Percentiles rank a stretch among this genome's conserved stretches.
These are phyloP conservation scores for Nudaria mundana DNA, from an alignment of 2,888 invertebrate species.

Conservation along the genomic window DNA sequence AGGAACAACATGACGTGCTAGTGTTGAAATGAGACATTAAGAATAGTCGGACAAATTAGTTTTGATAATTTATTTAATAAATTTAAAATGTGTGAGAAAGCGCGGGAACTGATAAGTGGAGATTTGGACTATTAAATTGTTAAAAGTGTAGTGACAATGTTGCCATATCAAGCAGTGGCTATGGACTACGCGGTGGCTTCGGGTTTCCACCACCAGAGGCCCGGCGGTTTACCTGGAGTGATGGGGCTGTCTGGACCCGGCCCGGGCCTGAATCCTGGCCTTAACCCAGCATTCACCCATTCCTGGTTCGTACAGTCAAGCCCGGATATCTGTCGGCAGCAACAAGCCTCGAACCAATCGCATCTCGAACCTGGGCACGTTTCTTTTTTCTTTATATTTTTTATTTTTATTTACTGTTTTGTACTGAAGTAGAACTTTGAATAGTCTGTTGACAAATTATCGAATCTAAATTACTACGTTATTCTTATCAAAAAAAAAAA, in stretches of 20 bases:
- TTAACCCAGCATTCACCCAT: slow-evolving; percentile 92
- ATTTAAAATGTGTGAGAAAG: slow-evolving; percentile 46
- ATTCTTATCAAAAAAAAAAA: too few species aligned
- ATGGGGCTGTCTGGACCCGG: slow-evolving; percentile 81
- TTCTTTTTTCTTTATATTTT: slow-evolving; percentile 81
- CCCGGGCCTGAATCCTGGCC: slow-evolving; percentile 72
- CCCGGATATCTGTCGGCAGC: slow-evolving; percentile 95
- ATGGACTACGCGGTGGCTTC: slow-evolving; percentile 89
- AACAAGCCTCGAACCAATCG: slow-evolving; percentile 86
- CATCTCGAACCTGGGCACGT: slow-evolving; percentile 97
- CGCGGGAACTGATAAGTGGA: slow-evolving; percentile 46
- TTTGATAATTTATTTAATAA: slow-evolving; percentile 31
- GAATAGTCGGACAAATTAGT: slow-evolving; percentile 25
- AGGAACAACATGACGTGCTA: slow-evolving; percentile 29
- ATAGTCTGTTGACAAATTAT: slow-evolving; percentile 31
- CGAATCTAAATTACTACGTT: too few species aligned
- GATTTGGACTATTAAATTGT: slow-evolving; percentile 39
- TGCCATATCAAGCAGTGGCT: slow-evolving; percentile 93
- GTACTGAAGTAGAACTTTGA: slow-evolving; percentile 24
- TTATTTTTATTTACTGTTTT: slow-evolving; percentile 60
- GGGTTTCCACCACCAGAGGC: slow-evolving; percentile 77
- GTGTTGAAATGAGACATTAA: slow-evolving; percentile 37
- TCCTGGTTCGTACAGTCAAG: slow-evolving; percentile 95
- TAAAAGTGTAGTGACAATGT: slow-evolving; percentile 79
- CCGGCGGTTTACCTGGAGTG: slow-evolving; percentile 76